Conservation (phyloP, 2,113 vertebrate species). For the Rhegmatorhina hoffmannsi region DNA sequence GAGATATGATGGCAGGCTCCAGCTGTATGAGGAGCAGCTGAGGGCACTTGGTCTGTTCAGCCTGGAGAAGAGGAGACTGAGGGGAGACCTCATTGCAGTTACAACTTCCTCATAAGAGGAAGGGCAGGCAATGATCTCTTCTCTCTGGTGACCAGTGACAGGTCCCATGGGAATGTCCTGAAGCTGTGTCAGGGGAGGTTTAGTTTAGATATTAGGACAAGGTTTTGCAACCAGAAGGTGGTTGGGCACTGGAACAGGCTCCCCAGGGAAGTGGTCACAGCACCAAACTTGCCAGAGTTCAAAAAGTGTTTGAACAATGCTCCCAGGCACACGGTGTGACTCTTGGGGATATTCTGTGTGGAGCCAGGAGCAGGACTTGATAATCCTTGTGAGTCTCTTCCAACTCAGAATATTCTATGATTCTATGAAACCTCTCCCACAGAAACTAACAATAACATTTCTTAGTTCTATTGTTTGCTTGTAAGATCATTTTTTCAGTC, state of each 20-base stretch:
- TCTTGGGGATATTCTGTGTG: background rate
- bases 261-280: background rate
- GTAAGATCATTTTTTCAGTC: background rate
- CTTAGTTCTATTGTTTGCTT: background rate
- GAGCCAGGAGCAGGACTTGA: background rate
- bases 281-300: background rate
- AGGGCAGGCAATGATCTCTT: background rate
- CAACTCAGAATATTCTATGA: background rate
- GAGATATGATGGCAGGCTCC: background rate
- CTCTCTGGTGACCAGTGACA: background rate
- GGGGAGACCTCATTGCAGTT: background rate
- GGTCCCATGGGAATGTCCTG: background rate
- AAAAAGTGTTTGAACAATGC: background rate
- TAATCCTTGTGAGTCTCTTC: background rate
- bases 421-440: background rate
- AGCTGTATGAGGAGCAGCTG: accelerated
- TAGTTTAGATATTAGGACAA: background rate
- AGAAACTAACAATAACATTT: background rate
- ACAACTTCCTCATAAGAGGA: accelerated
- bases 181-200: background rate
- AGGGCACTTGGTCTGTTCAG: background rate
- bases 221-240: background rate
- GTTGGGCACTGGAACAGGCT: background rate
- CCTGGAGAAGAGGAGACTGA: background rate
- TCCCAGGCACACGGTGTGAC: background rate